A percentile compares a stretch with the other conserved stretches of the same genome.
Conservation (phyloP, 2,888 invertebrate species). For the Ochropleura leucogaster region DNA sequence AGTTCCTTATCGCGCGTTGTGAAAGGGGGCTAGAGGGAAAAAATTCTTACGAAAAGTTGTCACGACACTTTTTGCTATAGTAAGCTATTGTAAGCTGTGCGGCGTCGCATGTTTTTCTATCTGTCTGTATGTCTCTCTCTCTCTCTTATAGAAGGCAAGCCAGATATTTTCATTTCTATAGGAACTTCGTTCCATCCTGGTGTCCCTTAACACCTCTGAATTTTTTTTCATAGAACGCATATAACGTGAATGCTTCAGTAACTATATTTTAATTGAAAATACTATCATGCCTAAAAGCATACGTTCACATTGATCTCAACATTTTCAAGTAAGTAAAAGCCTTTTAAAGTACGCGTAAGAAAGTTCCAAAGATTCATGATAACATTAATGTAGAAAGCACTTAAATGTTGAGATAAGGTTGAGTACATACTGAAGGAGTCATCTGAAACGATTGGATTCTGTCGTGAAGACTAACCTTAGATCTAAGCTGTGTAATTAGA, state of each 20-base stretch:
- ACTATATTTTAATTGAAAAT: not conserved
- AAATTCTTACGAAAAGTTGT: too few relatives aligned
- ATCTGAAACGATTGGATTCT: not conserved
- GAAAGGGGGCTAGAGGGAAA: too few relatives aligned
- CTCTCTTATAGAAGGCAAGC: too few relatives aligned
- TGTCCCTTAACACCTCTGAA: too few relatives aligned
- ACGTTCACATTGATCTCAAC: constrained; percentile 17
- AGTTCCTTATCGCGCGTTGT: too few relatives aligned
- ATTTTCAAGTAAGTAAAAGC: constrained; percentile 23
- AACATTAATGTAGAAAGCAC: constrained; percentile 49
- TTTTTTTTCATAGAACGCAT: not conserved
- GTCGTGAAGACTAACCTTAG: not conserved
- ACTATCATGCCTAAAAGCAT: constrained; percentile 14
- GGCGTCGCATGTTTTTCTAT: too few relatives aligned
- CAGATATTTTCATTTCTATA: too few relatives aligned
- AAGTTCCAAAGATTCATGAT: constrained; percentile 54
- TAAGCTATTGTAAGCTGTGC: too few relatives aligned
- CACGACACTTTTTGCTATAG: too few relatives aligned
- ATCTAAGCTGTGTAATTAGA: not conserved
- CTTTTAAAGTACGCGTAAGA: constrained; percentile 32
- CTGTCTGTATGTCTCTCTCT: too few relatives aligned
- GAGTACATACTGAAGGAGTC: constrained; percentile 1
- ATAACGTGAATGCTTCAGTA: not conserved
- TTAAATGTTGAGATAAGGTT: constrained; percentile 35
- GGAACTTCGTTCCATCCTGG: too few relatives aligned